Base-by-base conservation (phyloP, 2,888 invertebrate genomes). In the Drosophila paracracens region DNA sequence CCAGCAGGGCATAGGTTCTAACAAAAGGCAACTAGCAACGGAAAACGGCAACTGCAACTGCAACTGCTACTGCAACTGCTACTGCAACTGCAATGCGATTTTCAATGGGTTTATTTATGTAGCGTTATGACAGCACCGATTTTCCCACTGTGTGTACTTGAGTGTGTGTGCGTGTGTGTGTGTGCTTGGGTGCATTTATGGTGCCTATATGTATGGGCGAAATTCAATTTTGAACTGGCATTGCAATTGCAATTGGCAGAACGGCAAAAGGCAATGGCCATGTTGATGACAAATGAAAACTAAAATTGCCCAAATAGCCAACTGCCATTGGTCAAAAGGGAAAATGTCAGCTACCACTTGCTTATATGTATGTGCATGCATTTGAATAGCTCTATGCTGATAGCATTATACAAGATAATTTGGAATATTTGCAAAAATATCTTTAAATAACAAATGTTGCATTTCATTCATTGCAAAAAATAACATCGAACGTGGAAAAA, bases 61-160 rank as follows among this genome's bases (percentile, higher is more conserved):
- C 36, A 16, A 36, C 36, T 13, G 38, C 38, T 8, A 38, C 38
- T 7, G 25, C 63, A 36, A 58, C 46, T 36, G 38, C 70, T 58
- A 66, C 54, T 33, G 63, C 79, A 80, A 77, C 85, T 85, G 85
- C 85, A 86, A 83, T 84, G 82, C 87, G 85, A 82, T 72, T 66
- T 79, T 70, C 77, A 86, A 81, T 84, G 84, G 87, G 79, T 87
- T 87, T 85, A 85, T 87, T 85, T 85, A 85, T 85, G 87, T 85
- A 81, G 85, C 85, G 85, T 85, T 85, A 85, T 85, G 87, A 81
- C 79, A 74, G 77, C 82, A 69, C 64, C 77, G 71, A 82, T 74
- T 72, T 74, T 69, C 51, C 72, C 29, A 48, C 51, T 62, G 21
- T 46, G 16, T 8, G 21, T 46, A 25, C 46, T 25, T 25, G 2